Evolutionary conservation across 2,797 vertebrate species (phyloP), one percentile per base, ranked within the genome.

Genomic region (Enteromius treurensis): DNA sequence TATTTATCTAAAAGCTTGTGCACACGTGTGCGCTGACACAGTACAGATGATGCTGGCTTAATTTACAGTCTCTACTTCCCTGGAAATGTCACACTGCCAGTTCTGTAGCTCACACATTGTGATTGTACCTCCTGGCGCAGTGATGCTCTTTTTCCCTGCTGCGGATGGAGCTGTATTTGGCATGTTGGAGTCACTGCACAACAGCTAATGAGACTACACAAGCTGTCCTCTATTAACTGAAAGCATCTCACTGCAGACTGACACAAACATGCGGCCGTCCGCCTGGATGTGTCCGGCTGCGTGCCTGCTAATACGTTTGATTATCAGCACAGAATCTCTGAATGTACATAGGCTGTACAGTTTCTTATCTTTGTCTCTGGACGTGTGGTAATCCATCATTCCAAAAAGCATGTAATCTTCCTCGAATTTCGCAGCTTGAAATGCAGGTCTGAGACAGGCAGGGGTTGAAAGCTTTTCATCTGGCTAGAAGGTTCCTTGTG

Each of bases 121-220:
- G 70, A 51, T 53, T 58, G 74, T 76, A 58, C 62, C 80, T 82
- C 34, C 23, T 67, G 47, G 80, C 34, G 5, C 10, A 68, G 19
- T 69, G 74, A 32, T 83, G 74, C 64, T 77, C 74, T 69, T 73
- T 77, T 83, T 65, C 17, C 26, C 13, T 64, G 58, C 73, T 67
- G 73, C 14, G 49, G 81, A 21, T 68, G 26, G 74, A 55, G 62
- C 64, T 77, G 73, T 82, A 68, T 82, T 77, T 69, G 64, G 49
- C 71, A 77, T 69, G 73, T 77, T 69, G 37, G 23, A 77, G 73
- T 82, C 64, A 68, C 47, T 53, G 81, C 73, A 60, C 74, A 77
- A 64, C 62, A 69, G 73, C 73, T 82, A 82, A 82, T 77, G 81
- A 45, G 73, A 77, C 64, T 32, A 77, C 37, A 81, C 69, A n/a